Evolutionary conservation across 2,113 vertebrate species (phyloP), one percentile per base, ranked within the genome.

Genomic region (Serilophus lunatus): DNA sequence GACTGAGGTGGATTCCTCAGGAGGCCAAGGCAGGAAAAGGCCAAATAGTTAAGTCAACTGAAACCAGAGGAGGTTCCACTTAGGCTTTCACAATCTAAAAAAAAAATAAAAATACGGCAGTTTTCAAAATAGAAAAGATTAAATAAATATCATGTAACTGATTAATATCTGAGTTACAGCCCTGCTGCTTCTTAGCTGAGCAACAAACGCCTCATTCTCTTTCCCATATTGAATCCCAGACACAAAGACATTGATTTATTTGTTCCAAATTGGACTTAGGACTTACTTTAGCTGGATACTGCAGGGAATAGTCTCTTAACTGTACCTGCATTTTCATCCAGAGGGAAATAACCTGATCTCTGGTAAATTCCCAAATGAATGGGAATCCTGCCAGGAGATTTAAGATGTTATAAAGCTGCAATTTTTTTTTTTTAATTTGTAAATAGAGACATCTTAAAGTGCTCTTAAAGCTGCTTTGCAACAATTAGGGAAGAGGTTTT

Each of bases 371-470:
- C 74, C 78, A 69, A 56, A 64, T 8, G 36, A 47, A 54, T 74
- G 69, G 59, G 56, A 77, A 36, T 33, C 80, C 69, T 92, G 29
- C 86, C 80, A 47, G 53, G 79, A 76, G 91, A 77, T 90, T 90
- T 87, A 93, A 83, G 60, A 90, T 77, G 26, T 33, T 82, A 64
- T 5, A 85, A 22, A 8, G 4, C 15, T 19, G 6, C 13, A 13
- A 33, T 42, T 26, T 57, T 59, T 54, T 68, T 47, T 56, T 49
- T 47, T 49, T 9, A 42, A 54, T 38, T 89, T 77, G 68, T 81
- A 86, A 94, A 89, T 53, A 91, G 77, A 96, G 44, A 36, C 63
- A 80, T 54, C 54, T 86, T 83, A 80, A 92, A 95, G 77, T 93
- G 88, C 93, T 92, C 72, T 93, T 81, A 68, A 64, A 81, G 64